Evolutionary conservation across 92 coral and sea anemone genomes (phyloP), one percentile per base, ranked within the genome.

Genomic region (Zoanthus sansibaricus): DNA sequence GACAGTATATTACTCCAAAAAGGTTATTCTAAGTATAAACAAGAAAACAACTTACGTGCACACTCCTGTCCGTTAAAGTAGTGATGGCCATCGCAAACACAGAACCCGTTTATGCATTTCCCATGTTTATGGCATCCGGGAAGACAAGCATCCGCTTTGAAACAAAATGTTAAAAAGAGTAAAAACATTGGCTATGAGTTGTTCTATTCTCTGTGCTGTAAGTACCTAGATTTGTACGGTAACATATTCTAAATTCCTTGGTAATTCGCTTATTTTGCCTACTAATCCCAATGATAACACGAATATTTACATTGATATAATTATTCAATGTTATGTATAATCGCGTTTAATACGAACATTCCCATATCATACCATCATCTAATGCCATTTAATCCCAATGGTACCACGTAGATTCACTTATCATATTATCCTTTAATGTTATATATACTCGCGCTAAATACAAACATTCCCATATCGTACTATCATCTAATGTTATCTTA

Each of bases 81-180:
- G 82, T 93, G 98, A 59, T 89, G 93, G 44, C 91, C 95, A 18
- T 91, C 98, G 17, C 98, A 94, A 9, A 94, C 90, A 25, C 98
- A 94, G 52, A 94, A 94, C 4, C 98, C 98, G 48, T 94, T 90
- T 56, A 94, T 94, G 83, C 98, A 94, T 48, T 91, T 92, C 6
- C 98, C 98, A 74, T 94, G 98, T 75, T 89, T 90, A 56, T 91
- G 93, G 69, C 98, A 94, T 52, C 98, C 98, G 2, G 94, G 93
- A 71, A 94, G 82, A 55, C 98, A 94, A 13, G 92, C 92, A 88
- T 94, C 98, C 8, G 93, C 94, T 92, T 71, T 8, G 49, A 47
- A 46, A 64, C 13, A 46, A 59, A 5, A 61, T 12, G 17, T 12
- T 71, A 58, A 21, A 18, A 25, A 54, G 16, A 0, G 61, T 25